Percentiles rank a stretch among this genome's conserved stretches.
Evolutionary conservation across 37 sponge, comb jelly and placozoan genomes (phyloP).

Genomic region (Cliona cf. orientalis): DNA sequence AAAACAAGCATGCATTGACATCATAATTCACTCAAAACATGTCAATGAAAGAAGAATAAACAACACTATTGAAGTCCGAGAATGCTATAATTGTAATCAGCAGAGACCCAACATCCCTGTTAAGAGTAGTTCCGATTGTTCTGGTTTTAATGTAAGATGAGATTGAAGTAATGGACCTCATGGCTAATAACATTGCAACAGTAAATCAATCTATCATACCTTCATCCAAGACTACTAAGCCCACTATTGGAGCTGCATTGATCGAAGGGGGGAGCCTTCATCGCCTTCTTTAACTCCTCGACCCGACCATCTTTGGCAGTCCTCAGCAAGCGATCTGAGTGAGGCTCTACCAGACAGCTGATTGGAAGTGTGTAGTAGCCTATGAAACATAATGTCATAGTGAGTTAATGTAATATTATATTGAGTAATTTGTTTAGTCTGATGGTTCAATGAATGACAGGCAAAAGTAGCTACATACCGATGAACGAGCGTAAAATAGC

Average conservation of each 20-base stretch:
- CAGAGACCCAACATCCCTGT: no score
- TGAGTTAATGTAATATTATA: no score
- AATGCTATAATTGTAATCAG: no score
- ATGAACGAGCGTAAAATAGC: constrained; percentile 2
- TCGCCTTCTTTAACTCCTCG: constrained; percentile 9
- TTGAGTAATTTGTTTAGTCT: no score
- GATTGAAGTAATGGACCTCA: no score
- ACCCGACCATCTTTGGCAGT: background rate
- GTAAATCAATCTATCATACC: background rate
- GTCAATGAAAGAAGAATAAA: no score
- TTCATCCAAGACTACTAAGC: constrained; percentile 6
- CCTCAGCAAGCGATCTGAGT: background rate
- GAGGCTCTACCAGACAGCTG: constrained; percentile 6
- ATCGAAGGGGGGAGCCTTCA: constrained; percentile 8
- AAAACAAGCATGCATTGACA: no score
- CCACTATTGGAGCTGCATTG: background rate
- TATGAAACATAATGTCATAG: no score
- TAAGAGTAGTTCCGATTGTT: no score
- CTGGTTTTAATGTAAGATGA: no score
- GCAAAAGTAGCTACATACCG: background rate
- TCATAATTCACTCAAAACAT: no score
- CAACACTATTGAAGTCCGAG: no score
- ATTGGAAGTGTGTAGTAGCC: constrained; percentile 9
- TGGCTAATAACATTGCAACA: background rate
- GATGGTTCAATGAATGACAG: background rate